Base-by-base conservation (phyloP, 2,113 vertebrate species). In the Lepisosteus oculatus region DNA sequence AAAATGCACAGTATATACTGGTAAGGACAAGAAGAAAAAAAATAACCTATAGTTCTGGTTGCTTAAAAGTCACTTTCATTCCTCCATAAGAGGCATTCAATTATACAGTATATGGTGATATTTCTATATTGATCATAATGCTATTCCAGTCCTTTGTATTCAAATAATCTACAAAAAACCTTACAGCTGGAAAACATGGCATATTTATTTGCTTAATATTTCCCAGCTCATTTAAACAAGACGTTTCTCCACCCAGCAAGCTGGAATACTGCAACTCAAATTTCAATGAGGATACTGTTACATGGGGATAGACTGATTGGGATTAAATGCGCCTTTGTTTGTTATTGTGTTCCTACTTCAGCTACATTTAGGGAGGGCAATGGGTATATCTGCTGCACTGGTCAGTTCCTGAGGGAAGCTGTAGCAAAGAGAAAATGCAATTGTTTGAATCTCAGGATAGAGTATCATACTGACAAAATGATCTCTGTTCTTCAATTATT, bases 1-100 rank as follows among this genome's bases (percentile, higher is more conserved):
- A 79, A 78, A 84, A 80, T 80, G 83, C 72, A 81, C 80, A 6
- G 47, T 8, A 81, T 76, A 79, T 7, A 63, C 61, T 51, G 47
- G 9, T 5, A 51, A 51, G 47, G 47, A 51, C 5, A 51, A 51
- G 9, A 51, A 51, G 47, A 51, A 51, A 51, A 6, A 9, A 51
- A 6, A 9, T 51, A 6, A 51, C 47, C 47, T 51, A 51, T 9
- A 51, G 47, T 51, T 5, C 9, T 5, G 47, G 29, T 29, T 29
- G 29, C 29, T 29, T 29, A 29, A 29, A 29, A 29, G 29, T 29
- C 3, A 5, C 47, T 51, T 51, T 51, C 47, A 51, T 51, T 51
- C 47, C 47, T 51, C 47, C 47, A 51, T 5, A 5, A 51, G 2
- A 51, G 47, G 47, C 5, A 51, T 51, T 9, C 47, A 6, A 6